phyloP scores from a whole-genome alignment of 2,113 vertebrate genomes.

The Corythornis vintsioides region DNA sequence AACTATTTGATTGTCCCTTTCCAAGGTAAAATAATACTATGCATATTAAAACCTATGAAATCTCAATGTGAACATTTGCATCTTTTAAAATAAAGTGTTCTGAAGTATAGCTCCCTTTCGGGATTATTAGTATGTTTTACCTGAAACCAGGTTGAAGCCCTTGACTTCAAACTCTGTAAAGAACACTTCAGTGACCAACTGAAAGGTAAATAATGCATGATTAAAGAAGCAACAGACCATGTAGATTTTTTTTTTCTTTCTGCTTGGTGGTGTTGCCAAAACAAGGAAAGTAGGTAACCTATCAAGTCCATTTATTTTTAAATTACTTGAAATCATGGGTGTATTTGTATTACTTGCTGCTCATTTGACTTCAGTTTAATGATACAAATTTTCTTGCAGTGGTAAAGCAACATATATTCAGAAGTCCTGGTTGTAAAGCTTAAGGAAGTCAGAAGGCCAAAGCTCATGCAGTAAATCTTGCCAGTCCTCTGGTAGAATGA shows the following conservation, averaged over 20 bases:
- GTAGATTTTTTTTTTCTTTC: not conserved
- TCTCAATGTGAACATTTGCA: not conserved
- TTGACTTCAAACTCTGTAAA: not conserved
- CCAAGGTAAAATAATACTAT: not conserved
- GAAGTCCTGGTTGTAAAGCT: not conserved
- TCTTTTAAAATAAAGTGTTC: not conserved
- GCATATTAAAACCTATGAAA: not conserved
- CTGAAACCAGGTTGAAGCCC: not conserved
- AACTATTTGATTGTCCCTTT: not conserved
- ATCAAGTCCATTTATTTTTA: not conserved
- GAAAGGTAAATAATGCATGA: not conserved
- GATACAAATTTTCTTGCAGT: not conserved
- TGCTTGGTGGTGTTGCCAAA: not conserved
- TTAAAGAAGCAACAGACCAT: not conserved
- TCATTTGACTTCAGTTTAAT: constrained; percentile 3
- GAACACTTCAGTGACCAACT: not conserved
- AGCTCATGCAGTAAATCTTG: not conserved
- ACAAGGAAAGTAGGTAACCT: not conserved
- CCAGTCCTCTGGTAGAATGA: not conserved
- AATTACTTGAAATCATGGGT: not conserved
- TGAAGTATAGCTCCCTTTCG: not conserved
- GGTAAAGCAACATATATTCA: not conserved
- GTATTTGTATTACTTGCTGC: not conserved
- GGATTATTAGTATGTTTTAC: not conserved
- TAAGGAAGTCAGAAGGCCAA: constrained; percentile 9